phyloP scores from a whole-genome alignment of 2,113 vertebrate species.

The Dicerorhinus sumatrensis region DNA sequence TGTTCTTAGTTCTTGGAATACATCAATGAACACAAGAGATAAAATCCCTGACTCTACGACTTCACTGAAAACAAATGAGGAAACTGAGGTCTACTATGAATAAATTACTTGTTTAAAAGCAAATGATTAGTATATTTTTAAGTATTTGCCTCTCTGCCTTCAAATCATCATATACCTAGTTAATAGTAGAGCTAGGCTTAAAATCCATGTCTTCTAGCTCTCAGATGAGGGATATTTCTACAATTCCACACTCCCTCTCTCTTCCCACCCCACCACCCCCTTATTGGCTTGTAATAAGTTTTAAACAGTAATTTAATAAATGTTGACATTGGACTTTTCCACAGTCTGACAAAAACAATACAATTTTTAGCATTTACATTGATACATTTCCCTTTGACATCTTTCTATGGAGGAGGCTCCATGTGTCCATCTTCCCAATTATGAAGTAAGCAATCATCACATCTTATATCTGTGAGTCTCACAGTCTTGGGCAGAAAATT shows the following conservation, averaged over 20 bases:
- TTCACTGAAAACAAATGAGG: not conserved
- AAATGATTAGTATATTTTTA: no score
- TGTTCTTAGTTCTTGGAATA: not conserved
- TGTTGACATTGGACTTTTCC: not conserved
- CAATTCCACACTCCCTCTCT: not conserved
- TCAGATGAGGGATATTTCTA: not conserved
- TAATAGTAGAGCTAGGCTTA: not conserved
- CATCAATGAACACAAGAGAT: not conserved
- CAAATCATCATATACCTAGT: not conserved
- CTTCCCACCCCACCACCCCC: fast-evolving
- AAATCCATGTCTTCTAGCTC: not conserved
- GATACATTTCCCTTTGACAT: not conserved
- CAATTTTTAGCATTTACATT: not conserved
- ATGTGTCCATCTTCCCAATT: not conserved
- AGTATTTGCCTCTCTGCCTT: not conserved
- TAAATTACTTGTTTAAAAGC: not conserved
- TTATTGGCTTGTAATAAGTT: not conserved
- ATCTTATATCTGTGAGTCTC: not conserved
- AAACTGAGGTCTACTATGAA: not conserved
- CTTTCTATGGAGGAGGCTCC: not conserved
- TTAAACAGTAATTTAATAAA: not conserved
- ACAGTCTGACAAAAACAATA: not conserved
- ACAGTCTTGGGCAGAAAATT: not conserved
- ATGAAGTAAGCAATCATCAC: not conserved
- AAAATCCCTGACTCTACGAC: not conserved